Evolutionary conservation across 2,797 vertebrate species (phyloP).

Genomic region (Numenius phaeopus): DNA sequence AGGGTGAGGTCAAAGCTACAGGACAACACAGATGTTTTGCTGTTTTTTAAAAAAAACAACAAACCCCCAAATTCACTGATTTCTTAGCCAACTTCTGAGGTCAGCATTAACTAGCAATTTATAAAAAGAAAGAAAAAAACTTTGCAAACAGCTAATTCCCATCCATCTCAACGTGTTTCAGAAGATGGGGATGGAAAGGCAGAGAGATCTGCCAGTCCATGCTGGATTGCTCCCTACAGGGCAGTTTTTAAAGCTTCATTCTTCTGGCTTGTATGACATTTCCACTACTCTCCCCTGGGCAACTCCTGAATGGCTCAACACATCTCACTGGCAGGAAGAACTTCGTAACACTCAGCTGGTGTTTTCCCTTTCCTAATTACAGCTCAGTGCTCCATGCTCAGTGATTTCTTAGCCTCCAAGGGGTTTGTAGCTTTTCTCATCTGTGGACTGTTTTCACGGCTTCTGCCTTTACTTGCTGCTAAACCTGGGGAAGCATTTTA

Average conservation of each 20-base stretch:
- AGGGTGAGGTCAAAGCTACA: background rate
- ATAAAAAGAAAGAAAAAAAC: background rate
- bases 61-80: background rate
- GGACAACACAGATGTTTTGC: background rate
- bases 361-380: conserved; percentile 67
- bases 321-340: background rate
- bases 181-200: background rate
- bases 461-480: background rate
- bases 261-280: background rate
- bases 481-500: background rate
- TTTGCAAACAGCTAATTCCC: background rate
- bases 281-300: conserved; percentile 23
- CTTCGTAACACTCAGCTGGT: background rate
- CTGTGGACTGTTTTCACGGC: background rate
- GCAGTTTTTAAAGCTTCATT: background rate
- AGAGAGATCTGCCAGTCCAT: background rate
- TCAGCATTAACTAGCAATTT: background rate
- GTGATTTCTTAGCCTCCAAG: background rate
- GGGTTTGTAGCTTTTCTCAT: background rate
- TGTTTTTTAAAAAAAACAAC: background rate
- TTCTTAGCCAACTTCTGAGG: background rate
- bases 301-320: conserved; percentile 29
- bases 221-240: background rate
- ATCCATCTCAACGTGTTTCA: background rate
- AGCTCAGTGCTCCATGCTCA: background rate